Evolutionary conservation across 2,888 invertebrate genomes (phyloP).

Genomic region (Tanytarsus gracilentus): DNA sequence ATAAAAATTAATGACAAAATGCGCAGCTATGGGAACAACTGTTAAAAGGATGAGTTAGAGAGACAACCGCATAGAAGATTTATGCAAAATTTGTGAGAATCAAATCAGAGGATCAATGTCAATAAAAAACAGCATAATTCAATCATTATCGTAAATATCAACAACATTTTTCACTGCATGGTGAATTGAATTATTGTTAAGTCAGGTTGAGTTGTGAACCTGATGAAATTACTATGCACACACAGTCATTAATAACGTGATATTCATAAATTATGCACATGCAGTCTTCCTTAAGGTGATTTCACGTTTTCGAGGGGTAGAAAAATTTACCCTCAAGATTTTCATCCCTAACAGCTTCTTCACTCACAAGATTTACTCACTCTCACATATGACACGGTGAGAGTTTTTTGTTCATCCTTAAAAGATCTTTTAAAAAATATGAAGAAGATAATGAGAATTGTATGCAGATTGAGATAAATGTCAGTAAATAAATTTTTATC

Average conservation of each 20-base stretch:
- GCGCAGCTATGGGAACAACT: constrained; percentile 1
- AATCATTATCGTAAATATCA: constrained; percentile 20
- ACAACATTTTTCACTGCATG: not conserved
- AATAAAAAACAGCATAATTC: constrained; percentile 23
- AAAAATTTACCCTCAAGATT: not conserved
- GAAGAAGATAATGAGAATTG: not conserved
- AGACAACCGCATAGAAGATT: not conserved
- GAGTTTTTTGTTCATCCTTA: not conserved
- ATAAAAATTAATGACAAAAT: constrained; percentile 18
- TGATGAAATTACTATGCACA: no score
- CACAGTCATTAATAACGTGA: no score
- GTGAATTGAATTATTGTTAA: not conserved
- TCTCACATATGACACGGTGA: not conserved
- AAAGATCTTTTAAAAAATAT: not conserved
- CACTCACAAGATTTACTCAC: not conserved
- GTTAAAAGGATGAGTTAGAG: not conserved
- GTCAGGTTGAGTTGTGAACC: constrained; percentile 23
- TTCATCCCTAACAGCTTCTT: not conserved
- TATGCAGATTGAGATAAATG: constrained; percentile 15
- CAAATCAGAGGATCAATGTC: constrained; percentile 22
- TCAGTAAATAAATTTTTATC: constrained; percentile 13
- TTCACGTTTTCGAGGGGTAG: not conserved
- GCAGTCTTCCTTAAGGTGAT: no score
- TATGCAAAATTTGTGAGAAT: not conserved
- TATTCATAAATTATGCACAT: no score